phyloP scores from a whole-genome alignment of 2,888 invertebrate species.

The Machimus atricapillus region DNA sequence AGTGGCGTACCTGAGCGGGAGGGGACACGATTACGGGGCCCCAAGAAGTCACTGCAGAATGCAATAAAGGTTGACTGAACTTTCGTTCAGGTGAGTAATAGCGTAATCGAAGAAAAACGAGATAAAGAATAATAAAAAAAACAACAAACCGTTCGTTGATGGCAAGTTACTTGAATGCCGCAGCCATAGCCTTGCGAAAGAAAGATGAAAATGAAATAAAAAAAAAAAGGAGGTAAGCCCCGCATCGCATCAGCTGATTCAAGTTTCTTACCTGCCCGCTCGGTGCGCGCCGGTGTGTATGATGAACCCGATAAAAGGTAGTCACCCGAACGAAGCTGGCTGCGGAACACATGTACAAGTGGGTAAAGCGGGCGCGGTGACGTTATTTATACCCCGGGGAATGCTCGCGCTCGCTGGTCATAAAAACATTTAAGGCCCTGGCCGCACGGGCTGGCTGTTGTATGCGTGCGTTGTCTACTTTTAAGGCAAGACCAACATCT shows the following conservation, averaged over 20 bases:
- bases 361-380: neutral
- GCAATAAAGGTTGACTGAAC: slow-evolving; percentile 32
- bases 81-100: slow-evolving; percentile 36
- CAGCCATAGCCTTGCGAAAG: slow-evolving; percentile 24
- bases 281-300: neutral
- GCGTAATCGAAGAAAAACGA: slow-evolving; percentile 6
- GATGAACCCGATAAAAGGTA: slow-evolving; percentile 26
- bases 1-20: neutral
- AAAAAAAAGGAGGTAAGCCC: neutral
- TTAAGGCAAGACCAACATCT: neutral
- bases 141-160: slow-evolving; percentile 25
- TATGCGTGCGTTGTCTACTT: neutral
- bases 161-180: slow-evolving; percentile 18
- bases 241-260: slow-evolving; percentile 23
- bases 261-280: slow-evolving; percentile 2
- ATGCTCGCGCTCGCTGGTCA: neutral
- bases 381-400: slow-evolving; percentile 4
- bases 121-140: neutral
- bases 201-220: neutral
- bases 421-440: neutral
- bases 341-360: neutral
- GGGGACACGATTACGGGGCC: neutral
- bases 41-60: neutral
- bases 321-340: neutral
- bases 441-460: neutral